Evolutionary conservation across 2,888 invertebrate species (phyloP).

Genomic region (Hipparchia sbordonii): DNA sequence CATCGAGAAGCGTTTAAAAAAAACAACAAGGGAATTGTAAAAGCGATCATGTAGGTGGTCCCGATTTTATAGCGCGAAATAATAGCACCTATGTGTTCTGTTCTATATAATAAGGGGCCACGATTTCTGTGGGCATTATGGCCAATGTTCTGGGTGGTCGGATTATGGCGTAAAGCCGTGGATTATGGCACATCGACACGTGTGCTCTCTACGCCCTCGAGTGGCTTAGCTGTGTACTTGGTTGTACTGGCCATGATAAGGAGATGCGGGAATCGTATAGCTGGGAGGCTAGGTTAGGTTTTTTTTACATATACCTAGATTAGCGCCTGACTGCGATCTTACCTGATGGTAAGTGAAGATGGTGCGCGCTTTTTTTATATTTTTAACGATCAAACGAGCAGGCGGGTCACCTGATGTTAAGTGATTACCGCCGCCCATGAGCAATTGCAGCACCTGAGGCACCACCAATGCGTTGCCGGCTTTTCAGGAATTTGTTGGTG

Average conservation of each 20-base stretch:
- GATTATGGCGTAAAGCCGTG: slow-evolving; percentile 71
- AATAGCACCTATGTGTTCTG: slow-evolving; percentile 70
- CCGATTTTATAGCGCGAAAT: slow-evolving; percentile 73
- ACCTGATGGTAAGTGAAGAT: too few relatives aligned
- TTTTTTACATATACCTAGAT: too few relatives aligned
- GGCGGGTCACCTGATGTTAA: too few relatives aligned
- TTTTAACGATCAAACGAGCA: too few relatives aligned
- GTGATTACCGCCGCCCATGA: too few relatives aligned
- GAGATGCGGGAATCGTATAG: slow-evolving; percentile 43
- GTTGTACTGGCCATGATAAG: slow-evolving; percentile 57
- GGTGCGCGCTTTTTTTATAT: too few relatives aligned
- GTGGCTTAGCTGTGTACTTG: slow-evolving; percentile 68
- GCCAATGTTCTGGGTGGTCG: slow-evolving; percentile 75
- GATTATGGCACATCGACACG: slow-evolving; percentile 79
- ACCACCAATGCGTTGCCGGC: too few relatives aligned
- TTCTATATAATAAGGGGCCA: slow-evolving; percentile 76
- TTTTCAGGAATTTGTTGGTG: too few relatives aligned
- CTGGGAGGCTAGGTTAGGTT: not conserved
- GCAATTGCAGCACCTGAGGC: too few relatives aligned
- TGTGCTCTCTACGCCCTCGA: slow-evolving; percentile 67
- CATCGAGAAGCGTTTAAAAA: slow-evolving; percentile 61
- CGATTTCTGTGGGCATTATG: slow-evolving; percentile 69
- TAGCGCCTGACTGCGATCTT: too few relatives aligned
- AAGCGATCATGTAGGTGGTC: slow-evolving; percentile 71
- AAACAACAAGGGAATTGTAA: slow-evolving; percentile 27